Percentiles rank a stretch among this genome's conserved stretches.
phyloP scores from a whole-genome alignment of 2,888 invertebrate genomes.

The Plebejus anna region DNA sequence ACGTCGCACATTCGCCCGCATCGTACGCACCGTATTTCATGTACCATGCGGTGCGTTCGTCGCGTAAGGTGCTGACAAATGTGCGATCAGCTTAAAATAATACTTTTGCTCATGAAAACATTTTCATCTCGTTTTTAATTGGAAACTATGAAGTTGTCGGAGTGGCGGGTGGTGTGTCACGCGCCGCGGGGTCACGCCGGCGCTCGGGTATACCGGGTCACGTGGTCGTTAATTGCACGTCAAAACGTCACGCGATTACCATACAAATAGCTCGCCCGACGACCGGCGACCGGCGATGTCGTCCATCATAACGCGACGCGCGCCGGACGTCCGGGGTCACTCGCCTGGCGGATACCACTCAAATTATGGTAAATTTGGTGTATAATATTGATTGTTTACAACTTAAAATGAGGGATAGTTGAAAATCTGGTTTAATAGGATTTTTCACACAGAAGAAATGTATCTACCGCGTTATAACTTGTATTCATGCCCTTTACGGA shows the following conservation, averaged over 20 bases:
- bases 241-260: conserved; percentile 16
- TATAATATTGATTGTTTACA: not conserved
- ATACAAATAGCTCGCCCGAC: conserved; percentile 11
- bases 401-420: not conserved
- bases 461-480: too few relatives aligned
- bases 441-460: too few relatives aligned
- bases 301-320: not conserved
- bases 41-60: too few relatives aligned
- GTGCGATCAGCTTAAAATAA: too few relatives aligned
- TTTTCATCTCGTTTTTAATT: not conserved
- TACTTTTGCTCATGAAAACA: not conserved
- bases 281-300: too few relatives aligned
- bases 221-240: conserved; percentile 24
- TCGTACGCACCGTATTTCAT: too few relatives aligned
- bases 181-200: not conserved
- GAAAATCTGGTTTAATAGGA: too few relatives aligned
- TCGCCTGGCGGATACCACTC: not conserved
- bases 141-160: not conserved
- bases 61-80: too few relatives aligned
- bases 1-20: too few relatives aligned
- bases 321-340: not conserved
- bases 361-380: not conserved
- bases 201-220: not conserved
- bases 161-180: not conserved
- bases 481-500: too few relatives aligned